Evolutionary conservation across 30 jellyfish, hydroid and myxozoan species (phyloP), one percentile per base, ranked within the genome.

Genomic region (Hydractinia symbiolongicarpus): DNA sequence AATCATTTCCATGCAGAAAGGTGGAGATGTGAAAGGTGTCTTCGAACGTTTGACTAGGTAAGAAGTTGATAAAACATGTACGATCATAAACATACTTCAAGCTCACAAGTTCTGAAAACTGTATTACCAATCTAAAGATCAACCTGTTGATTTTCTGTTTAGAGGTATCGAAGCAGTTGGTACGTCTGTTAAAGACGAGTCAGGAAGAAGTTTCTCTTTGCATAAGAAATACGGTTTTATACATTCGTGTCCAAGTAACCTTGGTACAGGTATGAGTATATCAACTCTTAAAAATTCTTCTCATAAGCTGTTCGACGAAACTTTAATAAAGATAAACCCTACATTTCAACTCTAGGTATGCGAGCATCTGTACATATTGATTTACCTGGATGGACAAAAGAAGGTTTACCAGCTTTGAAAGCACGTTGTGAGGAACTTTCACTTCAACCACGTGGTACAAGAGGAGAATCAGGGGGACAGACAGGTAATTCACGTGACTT

Each of bases 321-420:
- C 44, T 30, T 30, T 30, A 2, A 30, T 30, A 30, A 30, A 30
- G 2, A 30, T 30, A 30, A 30, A 0, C 44, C 44, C 2, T 30
- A 30, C 44, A 30, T 6, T 6, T 64, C 30, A n/a, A 7, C 17
- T 64, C 1, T 0, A 64, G 74, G 74, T 64, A 71, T 71, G 81
- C 17, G 84, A 76, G 84, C 84, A 21, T 76, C 84, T 20, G 84
- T 76, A 15, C 84, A 76, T 53, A 76, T 76, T 53, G 76, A 76
- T 4, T 16, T 76, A 56, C 84, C 84, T 17, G 76, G 76, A 13
- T 56, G 75, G 75, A 56, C 84, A 8, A 76, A 76, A 53, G 84
- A 76, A 52, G 76, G 76, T 52, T 19, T 76, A 10, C 66, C 75
- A 56, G 75, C 84, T 14, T 53, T 56, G 76, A 56, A 53, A 16